phyloP scores from a whole-genome alignment of 2,113 vertebrate genomes.

The Lagenorhynchus albirostris region DNA sequence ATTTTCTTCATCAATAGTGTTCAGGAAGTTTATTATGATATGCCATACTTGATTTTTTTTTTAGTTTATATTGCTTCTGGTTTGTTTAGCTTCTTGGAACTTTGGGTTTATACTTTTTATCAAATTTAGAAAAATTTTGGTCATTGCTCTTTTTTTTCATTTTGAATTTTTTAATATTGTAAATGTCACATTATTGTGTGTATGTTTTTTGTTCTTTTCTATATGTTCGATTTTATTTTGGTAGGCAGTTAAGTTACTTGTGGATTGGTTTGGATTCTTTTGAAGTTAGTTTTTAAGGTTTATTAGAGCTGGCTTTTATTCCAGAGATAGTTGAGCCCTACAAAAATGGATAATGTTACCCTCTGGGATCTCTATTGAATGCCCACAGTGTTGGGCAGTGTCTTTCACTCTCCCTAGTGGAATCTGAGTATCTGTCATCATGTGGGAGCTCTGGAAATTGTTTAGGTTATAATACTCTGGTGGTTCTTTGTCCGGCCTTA shows the following conservation, averaged over 20 bases:
- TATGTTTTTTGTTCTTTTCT: slow-evolving; percentile 5
- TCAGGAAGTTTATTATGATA: neutral
- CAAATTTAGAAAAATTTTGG: neutral
- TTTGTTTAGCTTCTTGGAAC: neutral
- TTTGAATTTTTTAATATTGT: neutral
- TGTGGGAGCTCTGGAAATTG: neutral
- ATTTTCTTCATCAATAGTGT: neutral
- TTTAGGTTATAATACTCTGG: neutral
- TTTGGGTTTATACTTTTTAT: neutral
- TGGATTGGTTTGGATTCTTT: neutral
- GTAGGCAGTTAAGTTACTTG: neutral
- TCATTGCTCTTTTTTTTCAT: neutral
- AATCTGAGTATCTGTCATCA: neutral
- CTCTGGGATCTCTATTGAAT: neutral
- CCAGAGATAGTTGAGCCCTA: neutral
- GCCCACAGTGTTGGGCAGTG: neutral
- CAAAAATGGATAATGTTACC: neutral
- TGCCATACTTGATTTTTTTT: neutral
- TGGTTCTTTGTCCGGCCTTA: neutral
- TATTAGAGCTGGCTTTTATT: neutral
- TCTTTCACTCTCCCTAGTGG: neutral
- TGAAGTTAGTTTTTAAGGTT: neutral
- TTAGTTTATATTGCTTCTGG: neutral
- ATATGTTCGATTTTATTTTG: neutral
- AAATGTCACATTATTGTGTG: neutral